A percentile compares a stretch with the other conserved stretches of the same genome.
These are phyloP conservation scores for Heliconius eleuchia DNA, from an alignment of 1,140 invertebrate genomes.

Conservation along the genomic window DNA sequence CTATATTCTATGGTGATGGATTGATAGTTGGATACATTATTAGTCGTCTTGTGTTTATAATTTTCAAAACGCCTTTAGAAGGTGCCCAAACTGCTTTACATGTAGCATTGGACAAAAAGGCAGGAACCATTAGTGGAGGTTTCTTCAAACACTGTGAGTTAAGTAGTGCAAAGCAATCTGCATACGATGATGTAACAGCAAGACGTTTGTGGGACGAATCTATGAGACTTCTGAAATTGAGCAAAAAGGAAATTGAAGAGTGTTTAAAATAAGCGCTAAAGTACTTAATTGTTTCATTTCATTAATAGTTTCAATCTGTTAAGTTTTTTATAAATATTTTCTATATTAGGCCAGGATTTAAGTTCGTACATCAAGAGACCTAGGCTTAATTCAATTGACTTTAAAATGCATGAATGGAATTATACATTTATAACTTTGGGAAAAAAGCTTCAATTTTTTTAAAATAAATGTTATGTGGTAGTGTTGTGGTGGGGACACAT, in stretches of 20 bases:
- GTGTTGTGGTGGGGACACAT: no score
- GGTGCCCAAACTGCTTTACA: slow-evolving; percentile 64
- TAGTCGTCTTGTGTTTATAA: slow-evolving; percentile 40
- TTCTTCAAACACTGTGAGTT: slow-evolving; percentile 60
- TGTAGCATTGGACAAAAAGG: slow-evolving; percentile 49
- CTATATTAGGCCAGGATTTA: no score
- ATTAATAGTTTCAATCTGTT: no score
- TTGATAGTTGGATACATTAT: slow-evolving; percentile 41
- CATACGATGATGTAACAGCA: slow-evolving; percentile 44
- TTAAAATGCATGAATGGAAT: no score
- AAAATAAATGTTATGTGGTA: no score
- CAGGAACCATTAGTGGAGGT: slow-evolving; percentile 59
- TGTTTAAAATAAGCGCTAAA: slow-evolving; percentile 3
- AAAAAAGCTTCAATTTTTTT: no score
- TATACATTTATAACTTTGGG: no score
- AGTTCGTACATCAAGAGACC: no score
- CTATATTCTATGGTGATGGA: slow-evolving; percentile 53
- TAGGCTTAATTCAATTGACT: no score
- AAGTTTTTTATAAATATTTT: no score
- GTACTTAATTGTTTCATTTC: no score
- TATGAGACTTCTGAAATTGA: slow-evolving; percentile 24
- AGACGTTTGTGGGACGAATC: slow-evolving; percentile 50
- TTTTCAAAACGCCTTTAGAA: slow-evolving; percentile 60
- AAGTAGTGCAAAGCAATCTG: slow-evolving; percentile 32
- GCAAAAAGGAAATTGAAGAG: slow-evolving; percentile 12